Conservation (phyloP, 1,140 invertebrate genomes). For the Drosophila neocordata region DNA sequence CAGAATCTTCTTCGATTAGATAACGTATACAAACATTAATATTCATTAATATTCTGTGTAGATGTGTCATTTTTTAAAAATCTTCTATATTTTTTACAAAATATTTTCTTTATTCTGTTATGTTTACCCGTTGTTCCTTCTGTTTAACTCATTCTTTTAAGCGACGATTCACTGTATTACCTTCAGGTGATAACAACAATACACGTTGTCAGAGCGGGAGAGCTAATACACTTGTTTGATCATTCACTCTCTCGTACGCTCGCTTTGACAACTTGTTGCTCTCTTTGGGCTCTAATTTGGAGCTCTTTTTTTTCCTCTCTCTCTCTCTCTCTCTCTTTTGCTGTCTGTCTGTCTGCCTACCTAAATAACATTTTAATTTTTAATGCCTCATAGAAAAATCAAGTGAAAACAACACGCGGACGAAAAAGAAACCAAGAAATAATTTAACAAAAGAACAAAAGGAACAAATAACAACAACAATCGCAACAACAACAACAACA, state of each 20-base stretch:
- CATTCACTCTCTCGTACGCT: slow-evolving; percentile 22
- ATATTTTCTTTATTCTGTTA: too few relatives aligned
- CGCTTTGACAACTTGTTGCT: slow-evolving; percentile 25
- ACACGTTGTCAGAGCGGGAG: slow-evolving; percentile 26
- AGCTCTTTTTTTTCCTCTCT: slow-evolving; percentile 16
- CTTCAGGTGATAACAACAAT: slow-evolving; percentile 58
- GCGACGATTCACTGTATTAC: slow-evolving; percentile 26
- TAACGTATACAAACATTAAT: too few relatives aligned
- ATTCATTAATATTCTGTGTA: too few relatives aligned
- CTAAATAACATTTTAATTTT: slow-evolving; percentile 51
- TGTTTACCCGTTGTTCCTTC: too few relatives aligned
- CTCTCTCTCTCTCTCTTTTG: not conserved
- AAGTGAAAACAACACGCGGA: slow-evolving; percentile 16
- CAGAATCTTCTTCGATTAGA: not conserved
- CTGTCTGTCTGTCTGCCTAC: slow-evolving; percentile 16
- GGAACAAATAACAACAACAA: slow-evolving; percentile 26
- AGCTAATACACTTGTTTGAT: slow-evolving; percentile 45
- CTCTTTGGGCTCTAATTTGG: slow-evolving; percentile 8
- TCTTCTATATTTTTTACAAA: too few relatives aligned
- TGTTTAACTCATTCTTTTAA: not conserved
- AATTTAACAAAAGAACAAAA: slow-evolving; percentile 50
- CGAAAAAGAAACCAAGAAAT: slow-evolving; percentile 4
- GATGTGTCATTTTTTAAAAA: too few relatives aligned
- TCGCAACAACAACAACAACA: slow-evolving; percentile 33
- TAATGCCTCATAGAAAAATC: slow-evolving; percentile 38